Conservation (phyloP, 2,113 vertebrate genomes). For the Serilophus lunatus region DNA sequence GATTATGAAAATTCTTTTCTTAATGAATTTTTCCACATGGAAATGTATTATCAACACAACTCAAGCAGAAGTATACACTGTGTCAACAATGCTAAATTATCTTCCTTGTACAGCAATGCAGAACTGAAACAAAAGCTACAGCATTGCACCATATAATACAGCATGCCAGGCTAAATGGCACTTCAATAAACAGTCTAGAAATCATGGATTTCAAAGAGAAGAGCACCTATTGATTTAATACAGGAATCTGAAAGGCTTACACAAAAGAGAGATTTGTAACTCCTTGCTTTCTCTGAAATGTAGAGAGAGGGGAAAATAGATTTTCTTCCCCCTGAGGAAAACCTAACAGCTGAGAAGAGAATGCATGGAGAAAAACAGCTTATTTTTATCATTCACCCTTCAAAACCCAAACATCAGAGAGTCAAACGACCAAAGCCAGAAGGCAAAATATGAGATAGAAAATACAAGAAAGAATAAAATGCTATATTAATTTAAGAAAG, state of each 20-base stretch:
- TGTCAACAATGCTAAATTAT: conserved; percentile 19
- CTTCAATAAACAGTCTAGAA: neutral
- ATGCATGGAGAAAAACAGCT: neutral
- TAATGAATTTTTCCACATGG: neutral
- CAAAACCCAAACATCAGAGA: neutral
- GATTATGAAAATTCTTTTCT: neutral
- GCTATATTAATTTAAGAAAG: neutral
- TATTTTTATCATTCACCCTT: neutral
- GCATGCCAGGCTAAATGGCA: neutral
- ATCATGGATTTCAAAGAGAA: conserved; percentile 13
- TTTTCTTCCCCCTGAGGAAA: neutral
- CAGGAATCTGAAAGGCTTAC: neutral
- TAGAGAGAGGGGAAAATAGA: neutral
- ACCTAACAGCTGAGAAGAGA: neutral
- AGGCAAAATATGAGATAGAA: neutral
- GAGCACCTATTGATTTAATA: neutral
- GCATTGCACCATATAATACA: neutral
- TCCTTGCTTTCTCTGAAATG: neutral
- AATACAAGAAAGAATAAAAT: neutral
- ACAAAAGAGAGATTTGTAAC: neutral
- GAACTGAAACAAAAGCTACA: neutral
- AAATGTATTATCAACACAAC: conserved; percentile 27
- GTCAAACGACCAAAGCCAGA: neutral
- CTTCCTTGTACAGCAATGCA: neutral
- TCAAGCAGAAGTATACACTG: neutral